phyloP scores from a whole-genome alignment of 2,888 invertebrate genomes.

The Liodrosophila aerea region DNA sequence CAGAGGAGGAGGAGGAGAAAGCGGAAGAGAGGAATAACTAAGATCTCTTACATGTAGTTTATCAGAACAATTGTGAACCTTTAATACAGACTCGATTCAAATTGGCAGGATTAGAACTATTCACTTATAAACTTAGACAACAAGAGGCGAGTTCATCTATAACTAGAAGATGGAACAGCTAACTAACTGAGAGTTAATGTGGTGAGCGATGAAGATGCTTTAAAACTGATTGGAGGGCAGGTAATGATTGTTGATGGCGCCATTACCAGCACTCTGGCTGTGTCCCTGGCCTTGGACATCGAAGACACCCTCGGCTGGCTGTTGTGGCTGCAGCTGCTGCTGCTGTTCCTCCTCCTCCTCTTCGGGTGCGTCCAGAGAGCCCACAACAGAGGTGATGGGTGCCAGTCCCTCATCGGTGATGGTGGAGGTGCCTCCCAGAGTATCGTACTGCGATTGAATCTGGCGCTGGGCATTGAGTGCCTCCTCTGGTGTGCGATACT shows the following conservation, averaged over 20 bases:
- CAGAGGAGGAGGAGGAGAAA: background rate
- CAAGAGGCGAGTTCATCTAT: slow-evolving; percentile 24
- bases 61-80: too few species aligned
- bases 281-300: slow-evolving; percentile 23
- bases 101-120: slow-evolving; percentile 26
- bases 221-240: slow-evolving; percentile 73
- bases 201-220: slow-evolving; percentile 72
- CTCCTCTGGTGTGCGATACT: slow-evolving; percentile 82
- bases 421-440: slow-evolving; percentile 79
- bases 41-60: too few species aligned
- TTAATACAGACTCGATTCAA: slow-evolving; percentile 52
- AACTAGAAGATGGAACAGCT: slow-evolving; percentile 21
- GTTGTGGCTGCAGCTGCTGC: slow-evolving; percentile 43
- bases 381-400: slow-evolving; percentile 80
- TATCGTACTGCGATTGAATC: slow-evolving; percentile 81
- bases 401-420: slow-evolving; percentile 81
- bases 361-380: slow-evolving; percentile 76
- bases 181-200: slow-evolving; percentile 76
- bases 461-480: slow-evolving; percentile 81
- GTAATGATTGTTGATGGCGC: slow-evolving; percentile 56
- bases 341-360: slow-evolving; percentile 70
- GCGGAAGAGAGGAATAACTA: background rate
- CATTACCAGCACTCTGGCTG: slow-evolving; percentile 9
- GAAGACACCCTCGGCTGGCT: slow-evolving; percentile 18
- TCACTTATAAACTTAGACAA: slow-evolving; percentile 51